A percentile compares a stretch with the other conserved stretches of the same genome.
These are phyloP conservation scores for Drosophila meridiana DNA, from an alignment of 2,888 invertebrate species.

Conservation along the genomic window DNA sequence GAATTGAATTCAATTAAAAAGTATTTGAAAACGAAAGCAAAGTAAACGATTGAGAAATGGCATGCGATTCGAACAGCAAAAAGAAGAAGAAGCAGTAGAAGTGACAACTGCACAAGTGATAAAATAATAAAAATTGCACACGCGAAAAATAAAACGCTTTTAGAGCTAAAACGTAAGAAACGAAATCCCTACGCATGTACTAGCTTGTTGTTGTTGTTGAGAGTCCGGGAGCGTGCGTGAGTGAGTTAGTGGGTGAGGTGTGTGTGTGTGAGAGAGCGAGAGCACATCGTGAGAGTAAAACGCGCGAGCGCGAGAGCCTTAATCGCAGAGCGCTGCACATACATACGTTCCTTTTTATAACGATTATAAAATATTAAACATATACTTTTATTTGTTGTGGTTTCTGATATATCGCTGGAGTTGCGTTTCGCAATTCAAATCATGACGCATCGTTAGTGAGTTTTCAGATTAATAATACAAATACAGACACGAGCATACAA, in stretches of 20 bases:
- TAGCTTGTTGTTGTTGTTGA: conserved; percentile 25
- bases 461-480: conserved; percentile 30
- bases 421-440: conserved; percentile 30
- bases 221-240: conserved; percentile 6
- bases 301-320: conserved; percentile 58
- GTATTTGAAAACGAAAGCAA: conserved; percentile 37
- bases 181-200: conserved; percentile 49
- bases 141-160: conserved; percentile 29
- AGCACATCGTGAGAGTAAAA: conserved; percentile 4
- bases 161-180: conserved; percentile 63
- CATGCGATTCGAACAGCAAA: conserved; percentile 14
- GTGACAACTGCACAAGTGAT: conserved; percentile 36
- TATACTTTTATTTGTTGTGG: conserved; percentile 20
- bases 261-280: conserved; percentile 1
- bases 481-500: conserved; percentile 11
- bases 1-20: conserved; percentile 58
- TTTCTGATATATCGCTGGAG: conserved; percentile 29
- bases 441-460: conserved; percentile 60
- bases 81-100: conserved; percentile 52
- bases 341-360: conserved; percentile 31
- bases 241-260: conserved; percentile 5
- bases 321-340: conserved; percentile 37
- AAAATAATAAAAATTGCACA: conserved; percentile 22
- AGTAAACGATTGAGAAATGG: conserved; percentile 32
- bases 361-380: conserved; percentile 18